phyloP scores from a whole-genome alignment of 2,113 vertebrate genomes.

The Ploceus nigricollis region DNA sequence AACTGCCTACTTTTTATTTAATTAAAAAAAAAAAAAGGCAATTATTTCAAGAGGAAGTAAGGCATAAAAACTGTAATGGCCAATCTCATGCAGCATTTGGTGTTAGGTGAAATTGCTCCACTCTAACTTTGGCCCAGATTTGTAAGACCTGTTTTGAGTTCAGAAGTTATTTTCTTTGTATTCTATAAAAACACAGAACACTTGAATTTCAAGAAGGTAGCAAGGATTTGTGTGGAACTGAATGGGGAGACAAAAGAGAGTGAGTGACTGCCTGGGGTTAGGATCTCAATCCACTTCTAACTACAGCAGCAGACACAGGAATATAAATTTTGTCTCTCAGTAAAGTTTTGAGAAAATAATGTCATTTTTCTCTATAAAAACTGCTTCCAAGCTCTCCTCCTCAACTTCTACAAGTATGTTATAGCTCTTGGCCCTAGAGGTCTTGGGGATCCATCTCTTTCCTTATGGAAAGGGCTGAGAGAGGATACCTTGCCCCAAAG shows the following conservation, averaged over 20 bases:
- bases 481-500: neutral
- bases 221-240: neutral
- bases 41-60: neutral
- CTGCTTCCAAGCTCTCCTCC: neutral
- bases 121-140: neutral
- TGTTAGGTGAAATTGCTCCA: neutral
- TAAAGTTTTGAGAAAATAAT: neutral
- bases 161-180: neutral
- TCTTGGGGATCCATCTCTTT: neutral
- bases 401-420: neutral
- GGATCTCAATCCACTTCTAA: neutral
- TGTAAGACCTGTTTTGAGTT: neutral
- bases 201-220: neutral
- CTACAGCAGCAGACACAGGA: neutral
- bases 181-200: neutral
- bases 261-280: neutral
- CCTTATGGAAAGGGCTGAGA: neutral
- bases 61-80: neutral
- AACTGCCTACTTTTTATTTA: neutral
- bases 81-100: neutral
- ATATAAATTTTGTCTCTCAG: neutral
- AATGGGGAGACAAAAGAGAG: neutral
- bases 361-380: neutral
- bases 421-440: neutral
- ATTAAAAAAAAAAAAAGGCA: neutral